phyloP scores from a whole-genome alignment of 1,140 invertebrate species.

The Hycleus phaleratus region DNA sequence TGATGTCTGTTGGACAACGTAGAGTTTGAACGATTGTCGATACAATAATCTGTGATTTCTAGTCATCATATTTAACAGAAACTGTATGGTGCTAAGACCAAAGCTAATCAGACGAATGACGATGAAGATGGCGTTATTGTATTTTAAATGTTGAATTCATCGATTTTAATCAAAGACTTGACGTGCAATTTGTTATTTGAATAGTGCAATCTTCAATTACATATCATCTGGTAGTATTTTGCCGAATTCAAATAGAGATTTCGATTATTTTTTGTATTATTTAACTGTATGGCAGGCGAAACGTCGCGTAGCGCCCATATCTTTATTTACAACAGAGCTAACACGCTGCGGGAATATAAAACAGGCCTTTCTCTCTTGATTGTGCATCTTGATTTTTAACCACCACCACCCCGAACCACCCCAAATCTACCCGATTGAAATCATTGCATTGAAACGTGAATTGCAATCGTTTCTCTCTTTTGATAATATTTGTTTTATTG shows the following conservation, averaged over 20 bases:
- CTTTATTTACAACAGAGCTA: conserved; percentile 37
- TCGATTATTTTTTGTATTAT: too few relatives aligned
- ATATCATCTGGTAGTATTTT: too few relatives aligned
- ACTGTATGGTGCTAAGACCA: conserved; percentile 26
- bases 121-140: too few relatives aligned
- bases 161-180: background rate
- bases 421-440: conserved; percentile 24
- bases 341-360: conserved; percentile 33
- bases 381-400: conserved; percentile 40
- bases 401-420: conserved; percentile 24
- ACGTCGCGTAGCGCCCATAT: conserved; percentile 31
- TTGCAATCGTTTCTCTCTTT: too few relatives aligned
- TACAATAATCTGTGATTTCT: conserved; percentile 35
- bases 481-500: too few relatives aligned
- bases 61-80: conserved; percentile 31
- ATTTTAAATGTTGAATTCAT: too few relatives aligned
- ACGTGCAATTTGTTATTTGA: conserved; percentile 22
- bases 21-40: conserved; percentile 13
- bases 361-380: conserved; percentile 30
- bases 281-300: background rate
- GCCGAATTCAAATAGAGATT: too few relatives aligned
- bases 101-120: too few relatives aligned
- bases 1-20: conserved; percentile 26
- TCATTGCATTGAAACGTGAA: conserved; percentile 6
- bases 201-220: conserved; percentile 16